Conservation (phyloP, 2,113 vertebrate species). For the Pseudopipra pipra region DNA sequence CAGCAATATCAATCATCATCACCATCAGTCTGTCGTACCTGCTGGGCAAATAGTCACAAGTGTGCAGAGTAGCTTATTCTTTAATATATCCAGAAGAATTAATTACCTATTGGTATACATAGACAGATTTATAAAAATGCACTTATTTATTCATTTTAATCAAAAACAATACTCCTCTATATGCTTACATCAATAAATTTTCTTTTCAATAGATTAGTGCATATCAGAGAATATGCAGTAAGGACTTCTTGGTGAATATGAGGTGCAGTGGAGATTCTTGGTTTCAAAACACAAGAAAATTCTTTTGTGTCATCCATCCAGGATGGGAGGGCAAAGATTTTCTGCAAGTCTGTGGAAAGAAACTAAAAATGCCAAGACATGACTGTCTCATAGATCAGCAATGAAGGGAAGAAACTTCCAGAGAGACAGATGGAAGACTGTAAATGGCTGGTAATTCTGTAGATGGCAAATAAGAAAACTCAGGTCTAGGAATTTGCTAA, state of each 20-base stretch:
- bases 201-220: neutral
- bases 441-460: neutral
- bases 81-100: neutral
- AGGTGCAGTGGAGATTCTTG: neutral
- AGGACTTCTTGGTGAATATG: neutral
- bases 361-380: neutral
- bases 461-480: neutral
- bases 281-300: neutral
- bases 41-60: neutral
- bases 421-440: neutral
- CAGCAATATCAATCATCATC: neutral
- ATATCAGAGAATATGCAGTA: neutral
- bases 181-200: neutral
- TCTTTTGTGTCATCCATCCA: neutral
- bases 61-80: neutral
- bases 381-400: neutral
- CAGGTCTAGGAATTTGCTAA: neutral
- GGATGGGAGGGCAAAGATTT: neutral
- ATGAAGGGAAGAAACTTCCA: neutral
- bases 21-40: neutral
- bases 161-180: neutral
- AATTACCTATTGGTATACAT: neutral
- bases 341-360: neutral
- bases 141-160: neutral
- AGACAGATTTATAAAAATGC: neutral